Conservation (phyloP, 2,797 vertebrate genomes). For the Squalus acanthias region DNA sequence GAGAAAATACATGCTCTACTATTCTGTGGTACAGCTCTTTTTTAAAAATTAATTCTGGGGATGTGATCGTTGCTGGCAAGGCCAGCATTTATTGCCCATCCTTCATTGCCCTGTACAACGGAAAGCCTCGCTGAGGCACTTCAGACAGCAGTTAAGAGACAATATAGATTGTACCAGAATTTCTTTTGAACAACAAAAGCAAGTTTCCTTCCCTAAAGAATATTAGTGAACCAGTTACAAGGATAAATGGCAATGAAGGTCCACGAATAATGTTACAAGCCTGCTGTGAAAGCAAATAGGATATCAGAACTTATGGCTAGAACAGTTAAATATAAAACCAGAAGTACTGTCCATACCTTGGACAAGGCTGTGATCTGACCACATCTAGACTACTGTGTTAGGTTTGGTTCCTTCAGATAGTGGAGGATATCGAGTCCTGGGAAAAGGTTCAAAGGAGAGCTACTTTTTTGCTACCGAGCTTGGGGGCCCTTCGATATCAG, state of each 20-base stretch:
- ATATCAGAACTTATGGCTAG: not conserved
- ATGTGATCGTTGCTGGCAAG: not conserved
- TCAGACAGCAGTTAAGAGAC: not conserved
- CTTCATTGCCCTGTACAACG: not conserved
- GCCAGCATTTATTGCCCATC: not conserved
- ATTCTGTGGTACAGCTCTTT: not conserved
- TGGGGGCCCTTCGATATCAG: not conserved
- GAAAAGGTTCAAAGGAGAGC: too few species aligned
- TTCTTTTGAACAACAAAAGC: not conserved
- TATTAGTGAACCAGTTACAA: not conserved
- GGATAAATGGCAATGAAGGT: not conserved
- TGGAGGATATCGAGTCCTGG: not conserved
- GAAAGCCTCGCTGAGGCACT: not conserved
- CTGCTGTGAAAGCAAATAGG: not conserved
- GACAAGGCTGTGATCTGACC: not conserved
- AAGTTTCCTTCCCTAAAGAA: not conserved
- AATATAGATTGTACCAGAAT: not conserved
- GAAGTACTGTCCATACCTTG: not conserved
- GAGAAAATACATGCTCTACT: not conserved
- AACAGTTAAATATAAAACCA: not conserved
- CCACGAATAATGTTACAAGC: not conserved
- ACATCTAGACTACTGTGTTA: not conserved
- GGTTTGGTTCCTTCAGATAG: not conserved
- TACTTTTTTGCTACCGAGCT: too few species aligned
- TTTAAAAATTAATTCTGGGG: not conserved